Conservation (phyloP, 2,888 invertebrate genomes). For the Tineola bisselliella region DNA sequence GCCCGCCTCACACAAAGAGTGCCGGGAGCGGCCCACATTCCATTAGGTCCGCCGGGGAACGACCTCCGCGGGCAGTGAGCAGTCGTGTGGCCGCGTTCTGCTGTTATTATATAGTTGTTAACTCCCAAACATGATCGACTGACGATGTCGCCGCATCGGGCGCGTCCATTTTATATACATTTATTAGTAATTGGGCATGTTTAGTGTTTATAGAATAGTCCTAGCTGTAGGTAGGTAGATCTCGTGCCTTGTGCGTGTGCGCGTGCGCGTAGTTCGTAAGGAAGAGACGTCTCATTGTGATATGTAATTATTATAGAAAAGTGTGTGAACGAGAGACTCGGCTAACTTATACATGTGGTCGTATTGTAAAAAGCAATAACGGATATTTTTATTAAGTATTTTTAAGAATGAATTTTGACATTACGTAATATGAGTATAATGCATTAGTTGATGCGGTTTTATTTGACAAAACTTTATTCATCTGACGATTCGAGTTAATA, state of each 20-base stretch:
- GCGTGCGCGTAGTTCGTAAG: slow-evolving; percentile 47
- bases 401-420: slow-evolving; percentile 46
- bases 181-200: not conserved
- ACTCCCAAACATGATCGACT: slow-evolving; percentile 6
- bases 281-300: slow-evolving; percentile 65
- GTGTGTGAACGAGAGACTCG: slow-evolving; percentile 57
- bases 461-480: slow-evolving; percentile 45
- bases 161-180: slow-evolving; percentile 20
- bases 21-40: slow-evolving; percentile 39
- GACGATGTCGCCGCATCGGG: not conserved
- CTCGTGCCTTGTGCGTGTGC: slow-evolving; percentile 63
- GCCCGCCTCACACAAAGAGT: slow-evolving; percentile 40
- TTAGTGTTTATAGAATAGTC: slow-evolving; percentile 2
- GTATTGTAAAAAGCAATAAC: slow-evolving; percentile 43
- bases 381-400: slow-evolving; percentile 31
- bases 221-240: slow-evolving; percentile 50
- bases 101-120: not conserved
- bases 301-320: slow-evolving; percentile 66
- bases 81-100: slow-evolving; percentile 29
- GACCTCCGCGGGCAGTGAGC: slow-evolving; percentile 23
- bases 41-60: slow-evolving; percentile 19
- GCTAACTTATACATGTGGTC: slow-evolving; percentile 30
- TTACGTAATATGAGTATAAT: slow-evolving; percentile 31
- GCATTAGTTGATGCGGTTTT: slow-evolving; percentile 19
- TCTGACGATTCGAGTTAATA: slow-evolving; percentile 51